Evolutionary conservation across 1,140 invertebrate genomes (phyloP).

Genomic region (honey bee (Apis mellifera)): DNA sequence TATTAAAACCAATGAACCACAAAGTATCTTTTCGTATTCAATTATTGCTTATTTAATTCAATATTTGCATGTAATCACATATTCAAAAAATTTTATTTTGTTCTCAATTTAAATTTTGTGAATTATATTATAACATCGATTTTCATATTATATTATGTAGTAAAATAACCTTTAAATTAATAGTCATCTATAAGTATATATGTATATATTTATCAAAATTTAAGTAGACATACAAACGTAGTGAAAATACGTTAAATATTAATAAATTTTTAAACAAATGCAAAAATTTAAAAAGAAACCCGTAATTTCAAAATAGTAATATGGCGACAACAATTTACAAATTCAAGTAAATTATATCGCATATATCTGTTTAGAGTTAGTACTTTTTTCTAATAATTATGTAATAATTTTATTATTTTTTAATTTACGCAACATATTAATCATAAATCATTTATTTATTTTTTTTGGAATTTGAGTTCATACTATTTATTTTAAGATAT

Average conservation of each 20-base stretch:
- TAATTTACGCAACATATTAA: not conserved
- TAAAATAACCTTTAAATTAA: not conserved
- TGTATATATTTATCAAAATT: not conserved
- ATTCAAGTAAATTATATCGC: constrained; percentile 13
- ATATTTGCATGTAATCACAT: not conserved
- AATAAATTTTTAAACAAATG: not conserved
- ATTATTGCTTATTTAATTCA: not conserved
- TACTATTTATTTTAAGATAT: not conserved
- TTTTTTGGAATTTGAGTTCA: not conserved
- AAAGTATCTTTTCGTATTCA: not conserved
- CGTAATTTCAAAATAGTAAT: not conserved
- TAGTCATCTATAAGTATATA: too few species aligned
- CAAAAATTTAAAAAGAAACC: not conserved
- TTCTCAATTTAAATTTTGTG: not conserved
- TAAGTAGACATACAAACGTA: not conserved
- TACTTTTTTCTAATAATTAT: not conserved
- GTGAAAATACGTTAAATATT: not conserved
- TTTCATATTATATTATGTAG: not conserved
- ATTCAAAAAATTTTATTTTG: not conserved
- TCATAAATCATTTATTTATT: not conserved
- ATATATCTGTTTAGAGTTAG: not conserved
- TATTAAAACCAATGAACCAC: not conserved
- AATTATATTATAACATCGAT: not conserved
- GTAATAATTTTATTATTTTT: not conserved
- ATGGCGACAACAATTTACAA: constrained; percentile 1